Evolutionary conservation across 2,797 vertebrate species (phyloP).

Genomic region (Enteromius afrohamiltoni): DNA sequence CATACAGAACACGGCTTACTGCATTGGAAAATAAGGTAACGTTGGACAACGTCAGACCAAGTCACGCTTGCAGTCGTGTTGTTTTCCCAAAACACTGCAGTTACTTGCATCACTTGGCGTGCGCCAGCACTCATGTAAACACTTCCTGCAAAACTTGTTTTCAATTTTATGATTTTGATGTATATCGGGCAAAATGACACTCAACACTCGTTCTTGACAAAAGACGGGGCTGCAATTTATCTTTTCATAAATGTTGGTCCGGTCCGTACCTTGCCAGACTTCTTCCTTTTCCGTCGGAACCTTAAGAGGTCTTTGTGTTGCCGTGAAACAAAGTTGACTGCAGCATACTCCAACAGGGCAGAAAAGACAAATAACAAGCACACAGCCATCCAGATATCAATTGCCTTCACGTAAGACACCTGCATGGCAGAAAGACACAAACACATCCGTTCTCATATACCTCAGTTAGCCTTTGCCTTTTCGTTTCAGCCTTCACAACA

Average conservation of each 20-base stretch:
- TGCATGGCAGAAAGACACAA: conserved; percentile 61
- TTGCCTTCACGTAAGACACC: conserved; percentile 98
- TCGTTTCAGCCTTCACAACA: background rate
- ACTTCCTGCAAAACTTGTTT: background rate
- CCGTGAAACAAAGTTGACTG: conserved; percentile 96
- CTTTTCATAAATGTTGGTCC: background rate
- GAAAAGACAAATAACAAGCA: conserved; percentile 98
- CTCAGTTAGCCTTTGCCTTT: background rate
- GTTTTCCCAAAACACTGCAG: background rate
- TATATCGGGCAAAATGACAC: background rate
- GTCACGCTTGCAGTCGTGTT: background rate
- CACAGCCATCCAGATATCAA: conserved; percentile 99
- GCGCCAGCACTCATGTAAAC: background rate
- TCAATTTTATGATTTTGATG: no score
- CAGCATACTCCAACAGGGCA: conserved; percentile 93
- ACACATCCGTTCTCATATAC: conserved; percentile 42
- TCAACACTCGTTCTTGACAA: background rate
- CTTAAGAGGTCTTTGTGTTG: conserved; percentile 95
- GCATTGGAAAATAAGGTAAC: background rate
- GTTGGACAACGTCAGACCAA: background rate
- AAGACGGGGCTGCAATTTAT: background rate
- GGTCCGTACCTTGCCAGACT: conserved; percentile 83
- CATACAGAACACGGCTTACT: background rate
- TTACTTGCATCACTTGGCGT: background rate
- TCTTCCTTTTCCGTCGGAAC: conserved; percentile 86